These are phyloP conservation scores for Pangasius mekongensis DNA, from an alignment of 2,797 vertebrate species.

Conservation along the genomic window DNA sequence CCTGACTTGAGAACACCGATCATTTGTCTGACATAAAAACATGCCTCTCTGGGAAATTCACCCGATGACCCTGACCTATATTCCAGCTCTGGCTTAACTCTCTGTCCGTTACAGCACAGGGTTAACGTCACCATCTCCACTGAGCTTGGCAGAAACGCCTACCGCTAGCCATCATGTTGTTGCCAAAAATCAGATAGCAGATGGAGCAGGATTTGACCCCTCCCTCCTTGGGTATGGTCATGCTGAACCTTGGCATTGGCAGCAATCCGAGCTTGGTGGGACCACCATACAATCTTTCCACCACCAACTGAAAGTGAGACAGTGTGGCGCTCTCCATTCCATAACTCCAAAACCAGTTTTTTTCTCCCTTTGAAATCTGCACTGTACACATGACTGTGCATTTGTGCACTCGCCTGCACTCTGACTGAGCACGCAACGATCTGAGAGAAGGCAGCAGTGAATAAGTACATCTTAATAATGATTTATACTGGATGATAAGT, in stretches of 20 bases:
- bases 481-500: conserved; percentile 76
- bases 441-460: conserved; percentile 57
- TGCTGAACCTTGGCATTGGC: conserved; percentile 68
- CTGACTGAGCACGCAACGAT: conserved; percentile 48
- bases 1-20: conserved; percentile 40
- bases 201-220: conserved; percentile 77
- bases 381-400: conserved; percentile 44
- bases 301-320: conserved; percentile 40
- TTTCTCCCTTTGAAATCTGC: conserved; percentile 31
- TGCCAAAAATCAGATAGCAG: conserved; percentile 69
- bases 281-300: conserved; percentile 63
- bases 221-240: conserved; percentile 68
- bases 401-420: conserved; percentile 34
- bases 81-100: conserved; percentile 44
- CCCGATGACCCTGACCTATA: conserved; percentile 39
- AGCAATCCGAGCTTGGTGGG: conserved; percentile 63
- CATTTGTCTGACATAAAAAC: conserved; percentile 55
- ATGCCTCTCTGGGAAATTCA: conserved; percentile 37
- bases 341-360: conserved; percentile 59
- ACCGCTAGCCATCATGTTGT: conserved; percentile 28
- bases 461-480: conserved; percentile 74
- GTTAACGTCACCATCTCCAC: conserved; percentile 45
- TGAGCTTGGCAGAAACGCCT: conserved; percentile 14
- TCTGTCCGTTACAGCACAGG: conserved; percentile 13
- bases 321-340: conserved; percentile 21